Conservation (phyloP, 2,797 vertebrate genomes). For the Poecilia gillii region DNA sequence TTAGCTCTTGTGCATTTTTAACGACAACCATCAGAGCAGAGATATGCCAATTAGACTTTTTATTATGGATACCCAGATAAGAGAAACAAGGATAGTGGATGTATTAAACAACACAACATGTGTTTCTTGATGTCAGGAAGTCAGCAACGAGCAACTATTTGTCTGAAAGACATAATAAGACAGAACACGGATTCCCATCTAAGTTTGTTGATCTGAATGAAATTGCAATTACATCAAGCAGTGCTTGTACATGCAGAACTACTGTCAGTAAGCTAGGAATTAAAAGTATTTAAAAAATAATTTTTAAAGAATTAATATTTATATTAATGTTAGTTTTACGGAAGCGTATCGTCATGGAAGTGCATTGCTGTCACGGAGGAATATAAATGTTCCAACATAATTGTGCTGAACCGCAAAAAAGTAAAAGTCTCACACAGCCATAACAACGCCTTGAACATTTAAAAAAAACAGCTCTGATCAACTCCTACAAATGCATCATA, state of each 20-base stretch:
- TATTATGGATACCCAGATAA: neutral
- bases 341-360: no score
- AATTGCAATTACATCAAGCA: neutral
- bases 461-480: neutral
- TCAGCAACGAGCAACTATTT: neutral
- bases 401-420: constrained; percentile 10
- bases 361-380: no score
- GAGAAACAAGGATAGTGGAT: neutral
- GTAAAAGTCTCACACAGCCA: neutral
- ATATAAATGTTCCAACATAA: neutral
- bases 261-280: neutral
- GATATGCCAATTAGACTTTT: neutral
- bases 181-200: neutral
- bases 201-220: neutral
- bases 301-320: no score
- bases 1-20: neutral
- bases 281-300: neutral
- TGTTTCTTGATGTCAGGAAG: neutral
- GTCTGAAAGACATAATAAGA: neutral
- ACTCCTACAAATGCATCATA: neutral
- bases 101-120: neutral
- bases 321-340: no score
- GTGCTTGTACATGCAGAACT: neutral
- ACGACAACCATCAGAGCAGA: no score
- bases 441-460: neutral